phyloP scores from a whole-genome alignment of 2,797 vertebrate species.

The Thamnophis elegans region DNA sequence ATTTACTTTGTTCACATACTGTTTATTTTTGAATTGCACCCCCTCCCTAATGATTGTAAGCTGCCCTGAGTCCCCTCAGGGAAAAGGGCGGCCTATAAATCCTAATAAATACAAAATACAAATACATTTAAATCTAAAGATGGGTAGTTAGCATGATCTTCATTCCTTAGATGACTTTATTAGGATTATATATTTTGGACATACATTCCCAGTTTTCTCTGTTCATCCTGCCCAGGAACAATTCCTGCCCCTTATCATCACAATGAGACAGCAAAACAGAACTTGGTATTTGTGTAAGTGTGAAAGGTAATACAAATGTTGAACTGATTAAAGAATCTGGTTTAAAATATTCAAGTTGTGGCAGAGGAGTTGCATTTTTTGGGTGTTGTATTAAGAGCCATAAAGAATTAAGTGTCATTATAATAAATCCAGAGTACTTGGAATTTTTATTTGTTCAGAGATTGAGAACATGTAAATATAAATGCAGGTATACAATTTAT shows the following conservation, averaged over 20 bases:
- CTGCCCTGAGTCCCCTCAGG: no score
- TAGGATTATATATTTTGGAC: background rate
- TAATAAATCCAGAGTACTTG: background rate
- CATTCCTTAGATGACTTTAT: background rate
- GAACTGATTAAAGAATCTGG: background rate
- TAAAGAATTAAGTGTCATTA: background rate
- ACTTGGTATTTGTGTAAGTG: background rate
- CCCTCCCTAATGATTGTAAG: no score
- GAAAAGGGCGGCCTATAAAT: no score
- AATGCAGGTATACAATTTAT: background rate
- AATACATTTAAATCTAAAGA: background rate
- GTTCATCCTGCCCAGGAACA: background rate
- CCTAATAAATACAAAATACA: no score
- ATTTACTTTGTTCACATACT: no score
- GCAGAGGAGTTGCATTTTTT: background rate
- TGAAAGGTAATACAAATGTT: background rate
- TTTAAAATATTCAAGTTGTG: background rate
- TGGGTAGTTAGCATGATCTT: background rate
- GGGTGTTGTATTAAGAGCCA: background rate
- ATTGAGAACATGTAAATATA: background rate
- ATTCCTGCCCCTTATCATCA: background rate
- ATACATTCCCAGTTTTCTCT: background rate
- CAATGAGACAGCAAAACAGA: background rate
- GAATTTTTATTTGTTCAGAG: background rate
- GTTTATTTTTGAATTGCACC: no score